Percentiles rank a stretch among this genome's conserved stretches.
phyloP scores from a whole-genome alignment of 2,888 invertebrate species.

The Dynastes grantii region DNA sequence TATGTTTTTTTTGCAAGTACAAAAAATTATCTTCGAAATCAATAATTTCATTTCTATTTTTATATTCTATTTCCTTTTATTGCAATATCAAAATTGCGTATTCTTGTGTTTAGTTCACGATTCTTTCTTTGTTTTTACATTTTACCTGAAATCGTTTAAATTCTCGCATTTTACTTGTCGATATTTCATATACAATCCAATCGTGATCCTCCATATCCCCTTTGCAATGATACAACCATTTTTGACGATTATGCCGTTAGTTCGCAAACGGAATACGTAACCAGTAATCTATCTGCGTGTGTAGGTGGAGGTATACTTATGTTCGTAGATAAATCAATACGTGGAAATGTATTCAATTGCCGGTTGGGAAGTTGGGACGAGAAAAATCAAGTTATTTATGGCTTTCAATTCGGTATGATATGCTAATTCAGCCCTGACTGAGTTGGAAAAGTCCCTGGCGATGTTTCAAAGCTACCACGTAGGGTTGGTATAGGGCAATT shows the following conservation, averaged over 20 bases:
- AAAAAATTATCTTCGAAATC: too few relatives aligned
- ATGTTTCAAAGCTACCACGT: conserved; percentile 27
- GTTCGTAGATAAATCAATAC: conserved; percentile 44
- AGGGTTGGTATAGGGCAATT: conserved; percentile 38
- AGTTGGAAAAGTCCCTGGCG: conserved; percentile 35
- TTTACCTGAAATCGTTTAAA: too few relatives aligned
- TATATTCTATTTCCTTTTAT: too few relatives aligned
- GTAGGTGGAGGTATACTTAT: not conserved
- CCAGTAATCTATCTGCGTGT: conserved; percentile 41
- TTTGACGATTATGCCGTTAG: conserved; percentile 10
- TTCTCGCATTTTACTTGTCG: too few relatives aligned
- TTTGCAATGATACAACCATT: not conserved
- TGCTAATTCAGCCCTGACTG: conserved; percentile 46
- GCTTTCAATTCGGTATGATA: conserved; percentile 47
- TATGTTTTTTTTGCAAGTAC: too few relatives aligned
- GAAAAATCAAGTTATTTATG: conserved; percentile 48
- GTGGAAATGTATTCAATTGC: conserved; percentile 48
- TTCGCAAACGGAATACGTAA: conserved; percentile 33
- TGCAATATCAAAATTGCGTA: too few relatives aligned
- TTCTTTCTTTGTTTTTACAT: too few relatives aligned
- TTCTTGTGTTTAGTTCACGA: too few relatives aligned
- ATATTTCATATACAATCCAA: too few relatives aligned
- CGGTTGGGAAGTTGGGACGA: conserved; percentile 45
- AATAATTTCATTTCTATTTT: too few relatives aligned
- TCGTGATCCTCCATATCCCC: too few relatives aligned